Evolutionary conservation across 2,888 invertebrate species (phyloP).

Genomic region (Chloromyia formosa): DNA sequence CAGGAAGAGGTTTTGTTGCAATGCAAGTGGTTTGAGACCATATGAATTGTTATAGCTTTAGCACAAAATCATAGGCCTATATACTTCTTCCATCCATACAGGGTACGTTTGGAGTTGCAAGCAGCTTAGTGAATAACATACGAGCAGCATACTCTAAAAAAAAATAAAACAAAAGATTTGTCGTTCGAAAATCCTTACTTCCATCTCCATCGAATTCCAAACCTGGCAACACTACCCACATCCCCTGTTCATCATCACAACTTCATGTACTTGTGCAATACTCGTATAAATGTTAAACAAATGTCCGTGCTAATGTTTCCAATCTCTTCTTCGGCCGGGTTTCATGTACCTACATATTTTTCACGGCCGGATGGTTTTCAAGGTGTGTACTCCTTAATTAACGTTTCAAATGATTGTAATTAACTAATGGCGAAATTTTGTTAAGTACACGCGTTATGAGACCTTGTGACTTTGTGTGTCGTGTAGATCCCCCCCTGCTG

Average conservation of each 20-base stretch:
- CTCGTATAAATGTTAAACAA: constrained; percentile 13
- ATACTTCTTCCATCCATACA: too few relatives aligned
- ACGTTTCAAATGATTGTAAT: constrained; percentile 50
- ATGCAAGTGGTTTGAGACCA: too few relatives aligned
- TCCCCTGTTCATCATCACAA: not conserved
- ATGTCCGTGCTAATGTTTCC: constrained; percentile 36
- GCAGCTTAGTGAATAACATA: too few relatives aligned
- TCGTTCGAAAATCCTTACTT: too few relatives aligned
- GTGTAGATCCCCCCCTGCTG: too few relatives aligned
- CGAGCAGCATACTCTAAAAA: too few relatives aligned
- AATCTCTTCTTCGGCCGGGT: constrained; percentile 14
- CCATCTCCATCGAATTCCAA: too few relatives aligned
- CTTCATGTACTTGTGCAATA: not conserved
- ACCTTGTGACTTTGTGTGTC: constrained; percentile 34
- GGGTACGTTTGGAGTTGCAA: too few relatives aligned
- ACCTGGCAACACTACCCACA: not conserved
- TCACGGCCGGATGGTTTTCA: constrained; percentile 36
- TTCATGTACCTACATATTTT: constrained; percentile 11
- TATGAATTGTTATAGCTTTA: too few relatives aligned
- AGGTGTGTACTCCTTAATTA: constrained; percentile 51
- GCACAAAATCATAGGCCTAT: too few relatives aligned
- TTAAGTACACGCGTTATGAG: constrained; percentile 50
- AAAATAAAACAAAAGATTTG: too few relatives aligned
- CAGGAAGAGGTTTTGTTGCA: too few relatives aligned
- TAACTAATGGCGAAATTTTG: constrained; percentile 51